Percentiles rank a stretch among this genome's conserved stretches.
Conservation (phyloP, 1,140 invertebrate genomes). For the Zaprionus kolodkinae region DNA sequence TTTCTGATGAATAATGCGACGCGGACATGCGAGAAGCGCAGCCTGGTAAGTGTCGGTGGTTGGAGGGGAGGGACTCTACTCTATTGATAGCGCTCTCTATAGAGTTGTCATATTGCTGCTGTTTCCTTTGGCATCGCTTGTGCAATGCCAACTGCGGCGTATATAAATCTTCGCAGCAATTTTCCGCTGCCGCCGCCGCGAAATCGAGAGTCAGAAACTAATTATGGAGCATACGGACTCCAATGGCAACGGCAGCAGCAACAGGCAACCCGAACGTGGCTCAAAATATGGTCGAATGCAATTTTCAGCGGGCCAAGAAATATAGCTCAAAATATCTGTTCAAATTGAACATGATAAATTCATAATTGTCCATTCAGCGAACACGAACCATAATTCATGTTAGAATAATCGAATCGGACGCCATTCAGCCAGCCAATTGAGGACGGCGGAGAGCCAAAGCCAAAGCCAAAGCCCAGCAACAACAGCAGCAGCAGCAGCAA, state of each 20-base stretch:
- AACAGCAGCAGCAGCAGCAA: constrained; percentile 28
- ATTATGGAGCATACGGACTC: constrained; percentile 59
- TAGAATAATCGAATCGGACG: constrained; percentile 82
- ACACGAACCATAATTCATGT: constrained; percentile 82
- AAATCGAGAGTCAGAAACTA: constrained; percentile 58
- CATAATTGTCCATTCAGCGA: constrained; percentile 81
- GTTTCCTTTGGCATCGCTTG: constrained; percentile 25
- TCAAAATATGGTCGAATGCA: constrained; percentile 55
- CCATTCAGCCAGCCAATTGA: constrained; percentile 77
- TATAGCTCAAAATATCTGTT: constrained; percentile 78
- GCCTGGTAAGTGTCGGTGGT: not conserved
- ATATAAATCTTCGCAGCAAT: constrained; percentile 60
- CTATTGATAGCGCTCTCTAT: constrained; percentile 4
- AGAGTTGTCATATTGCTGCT: constrained; percentile 4
- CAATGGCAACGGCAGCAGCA: not conserved
- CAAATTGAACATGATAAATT: constrained; percentile 82
- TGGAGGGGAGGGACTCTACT: not conserved
- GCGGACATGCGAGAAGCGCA: constrained; percentile 44
- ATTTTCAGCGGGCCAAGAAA: constrained; percentile 37
- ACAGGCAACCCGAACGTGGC: constrained; percentile 40
- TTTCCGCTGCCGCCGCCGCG: constrained; percentile 17
- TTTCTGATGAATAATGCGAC: constrained; percentile 52
- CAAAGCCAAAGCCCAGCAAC: constrained; percentile 30
- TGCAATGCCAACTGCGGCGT: constrained; percentile 34
- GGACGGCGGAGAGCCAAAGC: constrained; percentile 65